A percentile compares a stretch with the other conserved stretches of the same genome.
Evolutionary conservation across 1,140 invertebrate genomes (phyloP).

Genomic region (Holcopasites calliopsidis): DNA sequence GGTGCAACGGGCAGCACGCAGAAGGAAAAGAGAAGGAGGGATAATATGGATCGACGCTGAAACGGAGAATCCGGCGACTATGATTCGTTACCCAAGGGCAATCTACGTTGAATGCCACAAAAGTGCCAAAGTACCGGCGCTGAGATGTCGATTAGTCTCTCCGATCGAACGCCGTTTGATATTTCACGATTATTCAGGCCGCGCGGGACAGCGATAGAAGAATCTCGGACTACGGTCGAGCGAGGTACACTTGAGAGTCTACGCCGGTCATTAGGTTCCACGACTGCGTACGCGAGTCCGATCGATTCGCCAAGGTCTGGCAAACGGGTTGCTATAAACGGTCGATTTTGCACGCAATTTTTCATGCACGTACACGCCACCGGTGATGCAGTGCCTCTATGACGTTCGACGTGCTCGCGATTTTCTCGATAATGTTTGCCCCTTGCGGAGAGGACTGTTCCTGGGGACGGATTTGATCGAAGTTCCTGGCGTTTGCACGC

Average conservation of each 20-base stretch:
- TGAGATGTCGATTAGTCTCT: neutral
- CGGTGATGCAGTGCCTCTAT: too few relatives aligned
- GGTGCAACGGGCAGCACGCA: slow-evolving; percentile 50
- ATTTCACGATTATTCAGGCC: neutral
- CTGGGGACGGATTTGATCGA: neutral
- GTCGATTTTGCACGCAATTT: slow-evolving; percentile 16
- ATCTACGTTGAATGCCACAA: too few relatives aligned
- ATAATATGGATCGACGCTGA: neutral
- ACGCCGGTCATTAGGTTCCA: neutral
- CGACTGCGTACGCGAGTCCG: neutral
- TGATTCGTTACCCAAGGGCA: neutral
- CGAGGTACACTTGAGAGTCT: too few relatives aligned
- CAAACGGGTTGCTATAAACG: slow-evolving; percentile 9
- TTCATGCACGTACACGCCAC: slow-evolving; percentile 1
- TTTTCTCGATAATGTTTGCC: neutral
- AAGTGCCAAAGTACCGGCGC: neutral
- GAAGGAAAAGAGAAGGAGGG: slow-evolving; percentile 17
- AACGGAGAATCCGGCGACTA: neutral
- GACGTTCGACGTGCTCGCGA: too few relatives aligned
- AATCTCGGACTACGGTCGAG: too few relatives aligned
- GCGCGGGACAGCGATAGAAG: neutral
- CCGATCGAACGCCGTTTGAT: neutral
- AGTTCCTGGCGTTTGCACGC: neutral
- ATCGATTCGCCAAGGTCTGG: slow-evolving; percentile 19
- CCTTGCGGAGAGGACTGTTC: neutral